phyloP scores from a whole-genome alignment of 2,888 invertebrate species.

The Gisinianus flammeolus region DNA sequence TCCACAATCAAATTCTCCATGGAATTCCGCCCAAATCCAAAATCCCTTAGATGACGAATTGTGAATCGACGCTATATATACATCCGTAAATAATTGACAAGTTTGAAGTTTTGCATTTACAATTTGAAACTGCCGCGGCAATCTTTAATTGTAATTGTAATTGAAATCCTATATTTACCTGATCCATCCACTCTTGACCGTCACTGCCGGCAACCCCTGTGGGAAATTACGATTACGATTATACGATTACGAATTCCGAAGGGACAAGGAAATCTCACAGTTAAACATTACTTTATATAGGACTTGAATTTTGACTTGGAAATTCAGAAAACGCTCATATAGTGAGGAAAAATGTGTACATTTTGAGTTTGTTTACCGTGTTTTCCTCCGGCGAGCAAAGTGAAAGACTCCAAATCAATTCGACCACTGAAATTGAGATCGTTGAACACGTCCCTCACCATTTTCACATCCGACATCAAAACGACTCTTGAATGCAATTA shows the following conservation, averaged over 20 bases:
- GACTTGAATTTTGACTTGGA: not conserved
- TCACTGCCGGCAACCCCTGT: conserved; percentile 8
- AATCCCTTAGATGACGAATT: not conserved
- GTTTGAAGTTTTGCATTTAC: not conserved
- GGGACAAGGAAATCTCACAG: not conserved
- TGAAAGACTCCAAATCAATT: conserved; percentile 19
- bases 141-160: not conserved
- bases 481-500: conserved; percentile 5
- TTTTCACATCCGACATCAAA: conserved; percentile 24
- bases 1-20: not conserved
- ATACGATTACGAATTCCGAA: too few relatives aligned
- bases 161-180: conserved; percentile 10
- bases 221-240: not conserved
- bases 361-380: not conserved
- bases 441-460: conserved; percentile 27
- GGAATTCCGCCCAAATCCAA: not conserved
- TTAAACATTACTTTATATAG: not conserved
- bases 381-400: not conserved
- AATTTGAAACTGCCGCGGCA: not conserved
- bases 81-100: not conserved
- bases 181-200: conserved; percentile 27
- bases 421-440: conserved; percentile 20
- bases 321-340: conserved; percentile 2
- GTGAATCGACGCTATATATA: too few relatives aligned
- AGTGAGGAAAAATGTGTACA: not conserved